Evolutionary conservation across 2,797 vertebrate genomes (phyloP).

Genomic region (Siniperca scherzeri): DNA sequence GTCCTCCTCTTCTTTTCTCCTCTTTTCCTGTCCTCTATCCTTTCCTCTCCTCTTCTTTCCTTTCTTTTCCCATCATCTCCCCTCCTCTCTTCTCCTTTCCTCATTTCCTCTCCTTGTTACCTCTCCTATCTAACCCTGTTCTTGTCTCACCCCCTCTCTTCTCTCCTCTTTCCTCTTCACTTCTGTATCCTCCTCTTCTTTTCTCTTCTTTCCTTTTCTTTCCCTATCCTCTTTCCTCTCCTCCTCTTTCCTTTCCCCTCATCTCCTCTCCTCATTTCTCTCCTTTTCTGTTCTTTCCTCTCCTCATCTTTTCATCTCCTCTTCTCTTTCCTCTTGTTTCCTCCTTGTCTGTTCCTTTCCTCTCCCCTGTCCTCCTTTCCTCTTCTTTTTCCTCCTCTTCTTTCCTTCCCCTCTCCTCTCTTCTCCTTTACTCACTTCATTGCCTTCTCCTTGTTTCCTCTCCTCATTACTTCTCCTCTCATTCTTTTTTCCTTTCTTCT

Average conservation of each 20-base stretch:
- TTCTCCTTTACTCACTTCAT: too few species aligned
- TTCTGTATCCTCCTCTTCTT: background rate
- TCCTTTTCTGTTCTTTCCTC: background rate
- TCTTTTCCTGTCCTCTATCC: background rate
- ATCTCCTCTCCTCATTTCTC: background rate
- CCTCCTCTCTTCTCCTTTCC: too few species aligned
- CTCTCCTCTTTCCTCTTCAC: background rate
- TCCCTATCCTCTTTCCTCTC: background rate
- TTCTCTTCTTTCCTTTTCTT: background rate
- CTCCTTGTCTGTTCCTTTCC: background rate
- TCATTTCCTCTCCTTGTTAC: background rate
- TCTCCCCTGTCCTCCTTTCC: too few species aligned
- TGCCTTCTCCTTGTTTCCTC: background rate
- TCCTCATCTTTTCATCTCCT: background rate
- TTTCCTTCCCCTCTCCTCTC: too few species aligned
- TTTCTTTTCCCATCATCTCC: constrained; percentile 19
- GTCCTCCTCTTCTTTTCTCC: background rate
- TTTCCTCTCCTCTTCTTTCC: background rate
- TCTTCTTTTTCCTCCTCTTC: background rate
- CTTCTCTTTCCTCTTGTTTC: background rate
- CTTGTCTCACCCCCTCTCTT: background rate
- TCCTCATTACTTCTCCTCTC: background rate
- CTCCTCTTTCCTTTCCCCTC: background rate
- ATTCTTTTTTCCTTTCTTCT: background rate
- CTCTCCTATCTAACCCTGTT: background rate